These are phyloP conservation scores for Hycleus cichorii DNA, from an alignment of 1,140 invertebrate species.

Conservation along the genomic window DNA sequence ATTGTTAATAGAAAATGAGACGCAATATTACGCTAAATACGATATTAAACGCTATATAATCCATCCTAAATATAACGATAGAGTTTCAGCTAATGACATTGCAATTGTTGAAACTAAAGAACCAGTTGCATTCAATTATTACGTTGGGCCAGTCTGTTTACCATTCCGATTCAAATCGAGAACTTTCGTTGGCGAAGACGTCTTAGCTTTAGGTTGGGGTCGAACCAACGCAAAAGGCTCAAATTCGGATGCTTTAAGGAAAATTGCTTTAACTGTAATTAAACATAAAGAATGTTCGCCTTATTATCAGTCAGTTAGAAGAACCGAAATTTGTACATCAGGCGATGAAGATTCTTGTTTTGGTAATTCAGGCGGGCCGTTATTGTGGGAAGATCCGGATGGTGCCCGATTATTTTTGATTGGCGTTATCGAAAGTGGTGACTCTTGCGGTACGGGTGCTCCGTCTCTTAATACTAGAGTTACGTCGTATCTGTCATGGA, in stretches of 20 bases:
- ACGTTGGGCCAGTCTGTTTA: constrained; percentile 58
- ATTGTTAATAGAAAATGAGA: constrained; percentile 37
- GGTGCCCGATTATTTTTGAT: constrained; percentile 41
- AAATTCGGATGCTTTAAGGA: constrained; percentile 48
- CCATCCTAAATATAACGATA: constrained; percentile 39
- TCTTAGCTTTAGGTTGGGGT: constrained; percentile 58
- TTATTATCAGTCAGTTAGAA: constrained; percentile 9
- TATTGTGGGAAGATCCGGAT: constrained; percentile 48
- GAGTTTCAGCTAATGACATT: constrained; percentile 49
- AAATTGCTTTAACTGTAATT: constrained; percentile 53
- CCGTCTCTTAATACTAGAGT: constrained; percentile 50
- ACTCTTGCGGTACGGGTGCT: constrained; percentile 41
- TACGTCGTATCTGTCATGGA: constrained; percentile 48
- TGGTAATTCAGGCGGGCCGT: constrained; percentile 63
- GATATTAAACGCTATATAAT: constrained; percentile 27
- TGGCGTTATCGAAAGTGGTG: constrained; percentile 52
- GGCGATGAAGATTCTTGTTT: constrained; percentile 54
- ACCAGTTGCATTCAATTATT: constrained; percentile 45
- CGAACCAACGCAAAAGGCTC: constrained; percentile 47
- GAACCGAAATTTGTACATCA: constrained; percentile 61
- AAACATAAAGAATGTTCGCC: constrained; percentile 43
- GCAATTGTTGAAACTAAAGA: constrained; percentile 47
- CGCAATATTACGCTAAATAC: constrained; percentile 35
- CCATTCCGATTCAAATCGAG: constrained; percentile 48
- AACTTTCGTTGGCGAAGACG: constrained; percentile 43